phyloP scores from a whole-genome alignment of 2,113 vertebrate genomes.

The Phoenicopterus ruber region DNA sequence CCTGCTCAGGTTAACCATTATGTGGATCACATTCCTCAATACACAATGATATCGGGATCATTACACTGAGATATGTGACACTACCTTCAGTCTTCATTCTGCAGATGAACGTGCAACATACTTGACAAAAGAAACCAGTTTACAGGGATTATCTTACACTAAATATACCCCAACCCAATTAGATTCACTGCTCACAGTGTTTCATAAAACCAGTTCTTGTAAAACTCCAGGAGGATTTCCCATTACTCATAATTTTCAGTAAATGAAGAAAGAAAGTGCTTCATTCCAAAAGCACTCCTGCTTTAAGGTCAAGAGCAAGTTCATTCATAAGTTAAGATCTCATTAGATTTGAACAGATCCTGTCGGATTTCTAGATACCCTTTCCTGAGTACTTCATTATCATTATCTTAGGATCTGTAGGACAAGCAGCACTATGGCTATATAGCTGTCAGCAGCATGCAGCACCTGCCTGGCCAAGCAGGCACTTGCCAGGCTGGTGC shows the following conservation, averaged over 20 bases:
- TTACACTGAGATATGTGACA: neutral
- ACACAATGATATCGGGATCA: fast-evolving
- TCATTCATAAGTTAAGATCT: neutral
- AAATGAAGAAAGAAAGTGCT: neutral
- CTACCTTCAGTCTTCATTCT: neutral
- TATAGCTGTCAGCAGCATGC: neutral
- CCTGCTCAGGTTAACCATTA: neutral
- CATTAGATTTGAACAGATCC: neutral
- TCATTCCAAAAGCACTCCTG: neutral
- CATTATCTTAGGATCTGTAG: neutral
- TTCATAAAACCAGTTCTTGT: neutral
- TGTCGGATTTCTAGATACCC: neutral
- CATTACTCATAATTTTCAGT: neutral
- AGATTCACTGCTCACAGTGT: neutral
- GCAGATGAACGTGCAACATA: neutral
- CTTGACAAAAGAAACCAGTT: neutral
- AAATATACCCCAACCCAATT: neutral
- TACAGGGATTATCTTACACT: neutral
- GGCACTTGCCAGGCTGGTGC: neutral
- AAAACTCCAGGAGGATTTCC: neutral
- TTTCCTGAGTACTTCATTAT: neutral
- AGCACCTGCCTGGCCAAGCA: neutral
- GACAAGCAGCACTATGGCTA: neutral
- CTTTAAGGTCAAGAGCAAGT: neutral
- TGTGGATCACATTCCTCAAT: neutral